Base-by-base conservation (phyloP, 2,888 invertebrate species). In the Idaea biselata region DNA sequence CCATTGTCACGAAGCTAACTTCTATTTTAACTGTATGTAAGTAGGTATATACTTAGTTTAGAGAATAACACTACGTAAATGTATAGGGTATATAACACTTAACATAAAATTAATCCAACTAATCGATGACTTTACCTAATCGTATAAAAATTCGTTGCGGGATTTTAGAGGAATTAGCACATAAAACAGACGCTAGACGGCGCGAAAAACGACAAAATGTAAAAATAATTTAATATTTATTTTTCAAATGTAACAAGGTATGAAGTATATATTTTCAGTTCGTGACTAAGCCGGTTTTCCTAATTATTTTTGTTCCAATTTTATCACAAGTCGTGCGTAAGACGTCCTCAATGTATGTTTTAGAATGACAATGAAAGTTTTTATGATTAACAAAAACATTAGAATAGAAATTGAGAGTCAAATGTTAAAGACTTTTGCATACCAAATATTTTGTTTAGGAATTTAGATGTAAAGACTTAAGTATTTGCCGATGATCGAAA, bases 291-390 rank as follows among this genome's bases (percentile, higher is more conserved):
- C 44, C 11, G 44, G 14, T 44, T 44, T 44, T 44, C 44, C 11
- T 58, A 60, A 60, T 66, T 60, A 66, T 17, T 18, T 58, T 33
- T 60, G 61, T 64, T 68, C 66, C 63, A 60, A 64, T 64, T 69
- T 63, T 62, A 58, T 25, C 62, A 60, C 63, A 69, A 70, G 69
- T 73, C 73, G 73, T 73, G 73, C 73, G 71, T 64, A 61, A 63
- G 63, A 59, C 67, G 73, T 67, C 66, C 69, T 66, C 64, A 63
- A 68, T 71, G 68, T 61, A 61, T 65, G 55, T 60, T 62, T 59
- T 67, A 60, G 61, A 65, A 62, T 31, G 54, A 64, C 54, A 55
- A 64, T 62, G 66, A 64, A 67, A 67, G 66, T 64, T 33, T 44
- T 7, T 44, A 44, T 44, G 44, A 44, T 44, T 44, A 44, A 44